Percentiles rank a stretch among this genome's conserved stretches.
phyloP scores from a whole-genome alignment of 2,888 invertebrate genomes.

The Chalcis sispes region DNA sequence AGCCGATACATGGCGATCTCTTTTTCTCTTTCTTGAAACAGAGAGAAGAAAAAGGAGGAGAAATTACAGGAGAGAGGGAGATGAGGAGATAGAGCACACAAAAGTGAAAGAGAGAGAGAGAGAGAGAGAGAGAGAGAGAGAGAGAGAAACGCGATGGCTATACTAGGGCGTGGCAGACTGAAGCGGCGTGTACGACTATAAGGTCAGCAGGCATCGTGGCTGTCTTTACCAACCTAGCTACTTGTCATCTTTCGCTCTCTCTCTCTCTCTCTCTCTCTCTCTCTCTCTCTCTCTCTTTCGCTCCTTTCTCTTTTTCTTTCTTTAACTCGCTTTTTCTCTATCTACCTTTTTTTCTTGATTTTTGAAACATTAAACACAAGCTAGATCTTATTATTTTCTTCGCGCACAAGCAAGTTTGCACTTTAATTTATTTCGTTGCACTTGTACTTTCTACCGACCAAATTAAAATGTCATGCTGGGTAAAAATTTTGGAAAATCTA shows the following conservation, averaged over 20 bases:
- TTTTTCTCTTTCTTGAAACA: no score
- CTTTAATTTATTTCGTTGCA: no score
- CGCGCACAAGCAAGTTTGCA: neutral
- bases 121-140: constrained; percentile 1
- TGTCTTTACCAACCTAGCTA: constrained; percentile 30
- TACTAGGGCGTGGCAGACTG: constrained; percentile 46
- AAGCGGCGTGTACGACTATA: constrained; percentile 28
- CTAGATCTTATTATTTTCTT: constrained; percentile 10
- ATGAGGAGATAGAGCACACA: no score
- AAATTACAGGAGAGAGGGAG: no score
- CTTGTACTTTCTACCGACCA: no score
- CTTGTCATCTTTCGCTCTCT: neutral
- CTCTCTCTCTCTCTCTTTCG: neutral
- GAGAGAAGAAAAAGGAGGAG: no score
- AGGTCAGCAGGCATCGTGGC: constrained; percentile 45
- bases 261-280: constrained; percentile 15
- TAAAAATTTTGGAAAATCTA: no score
- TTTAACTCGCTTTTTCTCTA: neutral
- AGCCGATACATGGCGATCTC: no score
- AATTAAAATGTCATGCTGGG: no score
- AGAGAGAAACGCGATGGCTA: constrained; percentile 5
- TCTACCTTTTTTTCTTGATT: neutral
- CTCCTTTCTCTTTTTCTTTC: neutral
- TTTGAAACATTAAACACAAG: no score
- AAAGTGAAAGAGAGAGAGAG: neutral